These are phyloP conservation scores for Aporrectodea caliginosa DNA, from an alignment of 1,140 invertebrate genomes.

Conservation along the genomic window DNA sequence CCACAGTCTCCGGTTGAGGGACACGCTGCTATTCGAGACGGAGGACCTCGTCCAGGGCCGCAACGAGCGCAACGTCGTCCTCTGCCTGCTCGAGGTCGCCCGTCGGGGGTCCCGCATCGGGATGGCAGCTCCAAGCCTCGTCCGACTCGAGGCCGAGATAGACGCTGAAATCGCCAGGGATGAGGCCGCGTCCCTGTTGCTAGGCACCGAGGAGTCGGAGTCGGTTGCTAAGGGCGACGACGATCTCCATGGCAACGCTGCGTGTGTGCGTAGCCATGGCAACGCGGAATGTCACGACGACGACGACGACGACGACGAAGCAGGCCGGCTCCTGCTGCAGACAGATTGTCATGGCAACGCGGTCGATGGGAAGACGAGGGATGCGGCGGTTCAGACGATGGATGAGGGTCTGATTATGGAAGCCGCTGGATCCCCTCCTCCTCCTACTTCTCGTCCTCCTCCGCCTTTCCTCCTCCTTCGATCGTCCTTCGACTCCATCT, in stretches of 20 bases:
- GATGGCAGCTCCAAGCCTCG: slow-evolving; percentile 87
- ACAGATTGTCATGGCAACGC: too few species aligned
- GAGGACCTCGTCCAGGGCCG: slow-evolving; percentile 92
- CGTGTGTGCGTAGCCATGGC: too few species aligned
- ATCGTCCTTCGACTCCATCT: too few species aligned
- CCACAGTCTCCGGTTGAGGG: slow-evolving; percentile 71
- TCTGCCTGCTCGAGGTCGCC: slow-evolving; percentile 84
- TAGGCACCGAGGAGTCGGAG: too few species aligned
- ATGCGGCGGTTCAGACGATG: not conserved
- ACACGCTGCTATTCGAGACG: slow-evolving; percentile 87
- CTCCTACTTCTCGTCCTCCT: too few species aligned
- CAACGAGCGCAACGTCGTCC: slow-evolving; percentile 91
- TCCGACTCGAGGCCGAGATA: slow-evolving; percentile 94
- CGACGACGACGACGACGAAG: not conserved
- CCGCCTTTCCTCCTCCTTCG: too few species aligned
- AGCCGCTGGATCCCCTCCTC: too few species aligned
- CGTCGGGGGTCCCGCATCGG: slow-evolving; percentile 80
- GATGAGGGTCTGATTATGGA: too few species aligned
- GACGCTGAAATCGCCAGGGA: slow-evolving; percentile 74
- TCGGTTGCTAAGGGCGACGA: too few species aligned
- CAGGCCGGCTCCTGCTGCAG: too few species aligned
- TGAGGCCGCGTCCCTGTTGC: slow-evolving; percentile 33
- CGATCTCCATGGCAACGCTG: not conserved
- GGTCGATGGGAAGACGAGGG: not conserved
- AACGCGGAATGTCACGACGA: not conserved